Evolutionary conservation across 64 coral and sea anemone genomes (phyloP), one percentile per base, ranked within the genome.

Genomic region (Montipora foliosa): DNA sequence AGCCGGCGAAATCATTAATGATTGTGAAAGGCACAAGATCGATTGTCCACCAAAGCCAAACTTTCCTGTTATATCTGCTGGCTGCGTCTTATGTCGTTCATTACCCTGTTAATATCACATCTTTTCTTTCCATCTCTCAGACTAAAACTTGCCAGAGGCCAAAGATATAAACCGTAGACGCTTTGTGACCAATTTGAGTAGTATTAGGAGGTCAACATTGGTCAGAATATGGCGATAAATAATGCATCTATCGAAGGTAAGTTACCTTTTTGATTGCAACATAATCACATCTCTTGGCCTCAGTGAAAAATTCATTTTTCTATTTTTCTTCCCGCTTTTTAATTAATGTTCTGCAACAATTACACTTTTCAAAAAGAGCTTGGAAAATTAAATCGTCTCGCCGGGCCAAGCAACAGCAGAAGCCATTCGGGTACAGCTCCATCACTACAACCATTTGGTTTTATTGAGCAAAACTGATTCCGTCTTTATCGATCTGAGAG

Each of bases 1-100:
- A 86, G 82, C 82, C 66, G 82, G 29, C 5, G 15, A 86, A 20
- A 72, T 71, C 17, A 86, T 86, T 86, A 72, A 86, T 86, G 66
- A 71, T 19, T 49, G 64, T 49, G 82, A 44, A 71, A 86, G 66
- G 50, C 37, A 17, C 68, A 10, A 70, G 44, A 72, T 71, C 10
- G 68, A 48, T 50, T 9, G 5, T 11, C 66, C 82, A 86, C 47
- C 5, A 6, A 5, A 37, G 16, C 14, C 47, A 22, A 29, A 11
- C 46, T 21, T 1, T 8, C 44, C 47, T 50, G 6, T 49, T 37
- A 7, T 55, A 10, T 10, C 52, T 55, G 52, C 52, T 55, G 5
- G 52, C 0, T 55, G 52, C 52, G 52, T 55, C 52, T 7, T 55
- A 10, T 55, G 10, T 55, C 6, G 52, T 55, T 55, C 52, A 55